phyloP scores from a whole-genome alignment of 2,888 invertebrate genomes.

The Oegoconia quadripuncta region DNA sequence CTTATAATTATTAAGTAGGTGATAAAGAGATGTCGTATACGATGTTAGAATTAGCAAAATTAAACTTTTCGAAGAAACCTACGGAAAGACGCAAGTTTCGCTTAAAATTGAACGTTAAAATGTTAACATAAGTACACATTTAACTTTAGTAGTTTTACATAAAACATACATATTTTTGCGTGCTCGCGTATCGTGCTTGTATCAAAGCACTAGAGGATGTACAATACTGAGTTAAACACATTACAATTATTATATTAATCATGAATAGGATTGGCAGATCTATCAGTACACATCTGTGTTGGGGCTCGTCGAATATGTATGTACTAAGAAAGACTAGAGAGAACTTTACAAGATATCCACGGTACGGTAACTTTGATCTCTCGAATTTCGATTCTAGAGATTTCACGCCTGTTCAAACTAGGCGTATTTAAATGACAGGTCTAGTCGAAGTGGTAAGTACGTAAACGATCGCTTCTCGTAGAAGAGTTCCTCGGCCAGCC shows the following conservation, averaged over 20 bases:
- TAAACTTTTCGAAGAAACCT: no score
- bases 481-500: constrained; percentile 17
- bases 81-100: background rate
- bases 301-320: constrained; percentile 24
- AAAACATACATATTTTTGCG: background rate
- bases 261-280: constrained; percentile 40
- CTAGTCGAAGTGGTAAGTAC: no score
- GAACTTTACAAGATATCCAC: background rate
- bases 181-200: background rate
- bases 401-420: no score
- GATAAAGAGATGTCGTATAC: no score
- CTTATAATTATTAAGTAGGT: no score
- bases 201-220: constrained; percentile 16
- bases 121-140: constrained; percentile 5
- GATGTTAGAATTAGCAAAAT: no score
- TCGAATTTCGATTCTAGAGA: background rate
- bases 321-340: constrained; percentile 22
- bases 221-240: constrained; percentile 43
- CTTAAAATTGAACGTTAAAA: constrained; percentile 1
- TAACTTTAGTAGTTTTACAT: background rate
- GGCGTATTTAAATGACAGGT: no score
- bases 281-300: constrained; percentile 31
- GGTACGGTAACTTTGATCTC: background rate
- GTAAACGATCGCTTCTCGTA: no score
- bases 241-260: constrained; percentile 23